Percentiles rank a stretch among this genome's conserved stretches.
Evolutionary conservation across 2,888 invertebrate species (phyloP).

Genomic region (Saturnia pavonia): DNA sequence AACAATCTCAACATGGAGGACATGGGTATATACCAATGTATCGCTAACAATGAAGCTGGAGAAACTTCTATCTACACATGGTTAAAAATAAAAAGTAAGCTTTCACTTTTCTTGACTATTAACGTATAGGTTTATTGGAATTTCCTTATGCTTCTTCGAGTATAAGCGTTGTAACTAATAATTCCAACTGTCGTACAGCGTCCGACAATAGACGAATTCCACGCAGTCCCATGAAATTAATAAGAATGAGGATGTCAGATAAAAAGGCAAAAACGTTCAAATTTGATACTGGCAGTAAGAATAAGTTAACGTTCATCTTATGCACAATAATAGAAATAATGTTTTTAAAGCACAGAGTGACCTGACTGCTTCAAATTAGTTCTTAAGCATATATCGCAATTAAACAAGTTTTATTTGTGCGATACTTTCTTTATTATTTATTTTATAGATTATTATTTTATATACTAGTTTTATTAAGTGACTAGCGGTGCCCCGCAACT

Average conservation of each 20-base stretch:
- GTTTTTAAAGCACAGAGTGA: conserved; percentile 39
- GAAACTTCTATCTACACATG: conserved; percentile 94
- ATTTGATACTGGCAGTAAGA: conserved; percentile 85
- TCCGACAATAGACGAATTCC: conserved; percentile 71
- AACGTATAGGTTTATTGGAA: not conserved
- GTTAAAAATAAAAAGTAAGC: conserved; percentile 97
- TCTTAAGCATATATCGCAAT: conserved; percentile 22
- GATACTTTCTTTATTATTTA: not conserved
- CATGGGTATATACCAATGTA: conserved; percentile 97
- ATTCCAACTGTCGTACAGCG: conserved; percentile 64
- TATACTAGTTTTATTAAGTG: not conserved
- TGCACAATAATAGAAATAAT: conserved; percentile 32
- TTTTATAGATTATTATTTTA: not conserved
- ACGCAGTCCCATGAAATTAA: conserved; percentile 84
- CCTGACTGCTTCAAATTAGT: conserved; percentile 21
- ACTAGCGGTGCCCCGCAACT: no score
- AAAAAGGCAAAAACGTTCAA: conserved; percentile 80
- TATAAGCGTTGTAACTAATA: conserved; percentile 22
- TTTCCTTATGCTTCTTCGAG: not conserved
- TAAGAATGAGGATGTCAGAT: conserved; percentile 83
- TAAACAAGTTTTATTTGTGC: conserved; percentile 1
- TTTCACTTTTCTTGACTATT: conserved; percentile 16
- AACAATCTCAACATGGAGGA: conserved; percentile 91
- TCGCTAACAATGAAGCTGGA: conserved; percentile 94
- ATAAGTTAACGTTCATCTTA: conserved; percentile 26